Conservation (phyloP, 2,888 invertebrate genomes). For the Euspilapteryx auroguttella region DNA sequence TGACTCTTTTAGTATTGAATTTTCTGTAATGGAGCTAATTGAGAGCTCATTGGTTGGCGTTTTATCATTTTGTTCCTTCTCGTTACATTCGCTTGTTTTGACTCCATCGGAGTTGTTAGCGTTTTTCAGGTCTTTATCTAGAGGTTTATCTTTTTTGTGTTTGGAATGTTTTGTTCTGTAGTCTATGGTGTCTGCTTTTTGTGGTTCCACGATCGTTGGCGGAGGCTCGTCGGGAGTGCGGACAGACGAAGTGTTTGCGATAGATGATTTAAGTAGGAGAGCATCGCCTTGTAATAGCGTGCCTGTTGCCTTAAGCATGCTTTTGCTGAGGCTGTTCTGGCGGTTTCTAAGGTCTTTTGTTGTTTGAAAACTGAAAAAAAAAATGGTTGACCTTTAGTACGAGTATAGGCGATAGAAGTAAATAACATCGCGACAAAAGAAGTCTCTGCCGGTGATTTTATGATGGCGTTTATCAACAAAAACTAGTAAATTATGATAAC, state of each 20-base stretch:
- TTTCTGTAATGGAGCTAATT: constrained; percentile 48
- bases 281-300: constrained; percentile 46
- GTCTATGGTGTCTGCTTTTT: constrained; percentile 1
- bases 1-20: constrained; percentile 47
- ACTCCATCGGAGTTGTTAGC: constrained; percentile 35
- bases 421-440: too few species aligned
- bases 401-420: too few species aligned
- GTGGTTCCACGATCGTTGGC: constrained; percentile 10
- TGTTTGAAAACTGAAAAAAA: constrained; percentile 32
- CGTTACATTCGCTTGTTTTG: constrained; percentile 24
- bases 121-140: constrained; percentile 41
- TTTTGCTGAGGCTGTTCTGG: constrained; percentile 48
- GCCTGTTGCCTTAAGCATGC: constrained; percentile 43
- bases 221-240: constrained; percentile 32
- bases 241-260: constrained; percentile 21
- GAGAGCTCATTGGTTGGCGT: constrained; percentile 55
- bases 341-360: constrained; percentile 48
- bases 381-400: too few species aligned
- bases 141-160: constrained; percentile 29
- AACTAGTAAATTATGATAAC: too few species aligned
- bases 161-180: too few species aligned
- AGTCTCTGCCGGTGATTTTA: too few species aligned
- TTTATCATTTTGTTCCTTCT: constrained; percentile 37
- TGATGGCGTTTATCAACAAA: too few species aligned
- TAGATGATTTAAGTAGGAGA: constrained; percentile 37